phyloP scores from a whole-genome alignment of 1,140 invertebrate genomes.

The Formica selysi region DNA sequence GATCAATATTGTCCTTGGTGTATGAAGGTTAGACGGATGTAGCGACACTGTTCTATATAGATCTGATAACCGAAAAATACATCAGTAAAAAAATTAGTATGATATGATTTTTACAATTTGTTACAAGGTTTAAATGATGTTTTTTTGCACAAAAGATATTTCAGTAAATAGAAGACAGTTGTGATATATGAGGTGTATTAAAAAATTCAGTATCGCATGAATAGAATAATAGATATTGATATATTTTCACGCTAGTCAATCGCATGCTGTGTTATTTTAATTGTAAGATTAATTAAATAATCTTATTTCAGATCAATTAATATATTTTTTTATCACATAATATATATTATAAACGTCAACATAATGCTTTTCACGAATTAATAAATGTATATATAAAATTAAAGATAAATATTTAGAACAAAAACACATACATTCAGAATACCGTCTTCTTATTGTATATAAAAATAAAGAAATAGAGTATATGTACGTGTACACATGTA shows the following conservation, averaged over 20 bases:
- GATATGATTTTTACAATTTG: background rate
- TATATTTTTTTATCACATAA: too few species aligned
- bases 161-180: background rate
- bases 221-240: background rate
- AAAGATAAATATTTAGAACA: too few species aligned
- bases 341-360: too few species aligned
- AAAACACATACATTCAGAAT: too few species aligned
- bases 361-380: too few species aligned
- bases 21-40: background rate
- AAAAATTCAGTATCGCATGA: background rate
- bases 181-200: background rate
- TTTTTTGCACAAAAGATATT: background rate
- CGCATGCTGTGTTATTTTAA: too few species aligned
- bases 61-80: background rate
- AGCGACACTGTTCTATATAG: background rate
- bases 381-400: too few species aligned
- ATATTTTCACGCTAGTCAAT: background rate
- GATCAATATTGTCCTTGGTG: conserved; percentile 64
- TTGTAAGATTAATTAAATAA: too few species aligned
- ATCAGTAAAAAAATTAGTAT: background rate
- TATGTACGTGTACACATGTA: background rate
- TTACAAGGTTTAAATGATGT: background rate
- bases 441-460: background rate
- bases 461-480: background rate
- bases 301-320: too few species aligned